Conservation (phyloP, 2,797 vertebrate genomes). For the Alosa sapidissima region DNA sequence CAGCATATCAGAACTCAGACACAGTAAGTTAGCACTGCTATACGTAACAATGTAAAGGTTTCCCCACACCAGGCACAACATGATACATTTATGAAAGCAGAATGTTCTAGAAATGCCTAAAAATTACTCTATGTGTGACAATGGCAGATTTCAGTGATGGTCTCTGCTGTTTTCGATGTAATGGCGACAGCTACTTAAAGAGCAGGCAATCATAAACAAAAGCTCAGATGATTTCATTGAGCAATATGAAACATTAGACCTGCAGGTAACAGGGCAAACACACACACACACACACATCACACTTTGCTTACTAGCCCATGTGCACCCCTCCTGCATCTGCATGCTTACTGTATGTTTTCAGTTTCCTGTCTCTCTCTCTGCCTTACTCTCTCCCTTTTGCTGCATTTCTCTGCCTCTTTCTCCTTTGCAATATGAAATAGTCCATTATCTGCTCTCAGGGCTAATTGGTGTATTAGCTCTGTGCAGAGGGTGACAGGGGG, state of each 20-base stretch:
- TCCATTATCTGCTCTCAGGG: conserved; percentile 84
- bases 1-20: not conserved
- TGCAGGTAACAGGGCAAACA: not conserved
- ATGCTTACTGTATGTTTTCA: not conserved
- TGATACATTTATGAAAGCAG: not conserved
- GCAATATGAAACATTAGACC: not conserved
- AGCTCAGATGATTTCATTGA: not conserved
- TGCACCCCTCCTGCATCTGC: not conserved
- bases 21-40: not conserved
- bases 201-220: not conserved
- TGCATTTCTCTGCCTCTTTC: conserved; percentile 60
- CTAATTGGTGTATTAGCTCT: conserved; percentile 84
- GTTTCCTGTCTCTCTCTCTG: conserved; percentile 35
- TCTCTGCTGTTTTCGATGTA: not conserved
- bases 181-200: not conserved
- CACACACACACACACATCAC: not conserved
- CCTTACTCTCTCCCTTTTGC: conserved; percentile 43
- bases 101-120: not conserved
- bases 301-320: not conserved
- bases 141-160: not conserved
- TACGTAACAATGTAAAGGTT: not conserved
- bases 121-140: not conserved
- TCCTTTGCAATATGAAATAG: conserved; percentile 76
- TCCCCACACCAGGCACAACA: not conserved
- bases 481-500: conserved; percentile 76